Conservation (phyloP, 2,797 vertebrate species). For the Novumbra hubbsi region DNA sequence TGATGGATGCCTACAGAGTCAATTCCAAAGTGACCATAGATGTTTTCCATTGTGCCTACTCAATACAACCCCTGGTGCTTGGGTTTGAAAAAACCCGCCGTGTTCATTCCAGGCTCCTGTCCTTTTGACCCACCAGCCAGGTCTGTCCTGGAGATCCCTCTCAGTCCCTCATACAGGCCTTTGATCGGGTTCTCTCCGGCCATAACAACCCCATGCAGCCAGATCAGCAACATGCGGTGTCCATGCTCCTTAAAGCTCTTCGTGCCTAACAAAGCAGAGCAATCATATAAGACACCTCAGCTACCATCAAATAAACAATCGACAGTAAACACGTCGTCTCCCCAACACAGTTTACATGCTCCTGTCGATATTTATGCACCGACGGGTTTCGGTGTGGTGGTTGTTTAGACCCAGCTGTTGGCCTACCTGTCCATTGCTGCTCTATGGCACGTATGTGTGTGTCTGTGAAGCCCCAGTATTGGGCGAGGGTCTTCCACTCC, state of each 20-base stretch:
- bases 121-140: constrained; percentile 79
- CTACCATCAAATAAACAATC: neutral
- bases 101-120: neutral
- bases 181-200: constrained; percentile 87
- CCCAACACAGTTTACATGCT: neutral
- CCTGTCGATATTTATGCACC: neutral
- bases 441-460: constrained; percentile 83
- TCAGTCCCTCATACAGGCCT: constrained; percentile 83
- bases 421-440: constrained; percentile 81
- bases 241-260: constrained; percentile 90
- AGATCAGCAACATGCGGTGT: constrained; percentile 88
- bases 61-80: neutral
- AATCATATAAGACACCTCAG: neutral
- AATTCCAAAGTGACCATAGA: neutral
- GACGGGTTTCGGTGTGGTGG: neutral
- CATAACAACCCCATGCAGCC: constrained; percentile 79
- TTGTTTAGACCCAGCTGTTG: neutral
- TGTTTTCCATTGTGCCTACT: neutral
- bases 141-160: constrained; percentile 80
- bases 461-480: constrained; percentile 86
- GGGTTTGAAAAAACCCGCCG: neutral
- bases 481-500: constrained; percentile 87
- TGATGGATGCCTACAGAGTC: neutral
- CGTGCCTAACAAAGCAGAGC: constrained; percentile 67
- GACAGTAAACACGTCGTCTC: no score